phyloP scores from a whole-genome alignment of 2,888 invertebrate genomes.

The Dendrolimus pini region DNA sequence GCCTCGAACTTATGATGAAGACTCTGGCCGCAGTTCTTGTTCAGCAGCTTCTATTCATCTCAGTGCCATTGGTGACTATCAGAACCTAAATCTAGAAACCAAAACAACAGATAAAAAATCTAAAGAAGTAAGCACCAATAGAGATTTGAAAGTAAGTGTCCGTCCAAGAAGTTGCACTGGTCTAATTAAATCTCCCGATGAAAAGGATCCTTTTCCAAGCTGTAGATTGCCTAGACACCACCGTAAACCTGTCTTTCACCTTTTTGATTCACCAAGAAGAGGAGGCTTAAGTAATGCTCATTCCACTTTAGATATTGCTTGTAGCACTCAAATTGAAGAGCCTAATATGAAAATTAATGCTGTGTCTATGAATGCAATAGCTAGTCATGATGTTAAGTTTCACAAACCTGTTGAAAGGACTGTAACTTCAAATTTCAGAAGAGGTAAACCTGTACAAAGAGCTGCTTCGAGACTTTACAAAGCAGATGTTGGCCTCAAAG shows the following conservation, averaged over 20 bases:
- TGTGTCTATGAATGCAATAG: slow-evolving; percentile 46
- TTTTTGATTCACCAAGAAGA: slow-evolving; percentile 51
- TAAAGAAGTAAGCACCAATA: slow-evolving; percentile 65
- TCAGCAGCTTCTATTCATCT: slow-evolving; percentile 59
- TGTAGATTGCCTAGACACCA: slow-evolving; percentile 42
- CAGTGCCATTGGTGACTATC: slow-evolving; percentile 49
- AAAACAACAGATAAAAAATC: slow-evolving; percentile 25
- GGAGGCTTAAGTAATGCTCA: slow-evolving; percentile 66
- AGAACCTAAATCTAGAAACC: slow-evolving; percentile 25
- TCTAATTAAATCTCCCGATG: slow-evolving; percentile 65
- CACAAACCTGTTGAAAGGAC: slow-evolving; percentile 21
- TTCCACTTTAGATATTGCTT: slow-evolving; percentile 62
- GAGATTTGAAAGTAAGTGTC: slow-evolving; percentile 67
- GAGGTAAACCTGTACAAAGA: slow-evolving; percentile 82
- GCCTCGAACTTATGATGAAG: slow-evolving; percentile 61
- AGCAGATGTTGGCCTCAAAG: slow-evolving; percentile 68
- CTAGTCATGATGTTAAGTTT: slow-evolving; percentile 28
- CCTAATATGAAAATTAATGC: slow-evolving; percentile 40
- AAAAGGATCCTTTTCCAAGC: slow-evolving; percentile 67
- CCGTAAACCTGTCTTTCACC: slow-evolving; percentile 48
- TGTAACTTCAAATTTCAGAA: slow-evolving; percentile 41
- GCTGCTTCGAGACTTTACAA: slow-evolving; percentile 83
- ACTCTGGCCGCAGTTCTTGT: slow-evolving; percentile 69
- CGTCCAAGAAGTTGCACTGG: slow-evolving; percentile 53
- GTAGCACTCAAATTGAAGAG: slow-evolving; percentile 63